Evolutionary conservation across 2,113 vertebrate species (phyloP).

Genomic region (Phaetusa simplex): DNA sequence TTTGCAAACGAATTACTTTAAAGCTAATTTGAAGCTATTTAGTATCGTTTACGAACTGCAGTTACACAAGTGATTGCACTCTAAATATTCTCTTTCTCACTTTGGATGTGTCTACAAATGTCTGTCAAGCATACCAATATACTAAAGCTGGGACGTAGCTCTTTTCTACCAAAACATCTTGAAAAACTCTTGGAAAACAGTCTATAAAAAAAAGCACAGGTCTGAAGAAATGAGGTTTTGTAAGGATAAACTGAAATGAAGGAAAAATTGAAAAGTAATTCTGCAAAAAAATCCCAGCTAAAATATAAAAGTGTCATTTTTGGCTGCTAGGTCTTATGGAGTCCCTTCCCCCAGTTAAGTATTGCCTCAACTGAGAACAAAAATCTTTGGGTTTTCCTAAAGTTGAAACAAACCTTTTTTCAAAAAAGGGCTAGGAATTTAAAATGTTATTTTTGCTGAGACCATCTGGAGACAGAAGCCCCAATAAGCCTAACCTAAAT

Average conservation of each 20-base stretch:
- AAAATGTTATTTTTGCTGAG: neutral
- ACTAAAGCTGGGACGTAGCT: neutral
- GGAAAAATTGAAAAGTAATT: neutral
- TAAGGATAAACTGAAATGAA: neutral
- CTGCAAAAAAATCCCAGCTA: neutral
- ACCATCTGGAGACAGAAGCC: neutral
- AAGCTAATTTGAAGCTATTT: neutral
- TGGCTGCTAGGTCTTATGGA: neutral
- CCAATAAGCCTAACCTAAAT: neutral
- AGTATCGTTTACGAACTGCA: neutral
- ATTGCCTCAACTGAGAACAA: neutral
- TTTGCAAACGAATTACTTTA: neutral
- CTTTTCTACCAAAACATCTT: neutral
- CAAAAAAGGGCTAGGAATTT: neutral
- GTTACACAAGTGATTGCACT: neutral
- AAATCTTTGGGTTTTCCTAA: neutral
- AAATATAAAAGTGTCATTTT: neutral
- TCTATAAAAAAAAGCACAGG: neutral
- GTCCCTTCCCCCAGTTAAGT: neutral
- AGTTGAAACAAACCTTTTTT: neutral
- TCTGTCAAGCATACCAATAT: neutral
- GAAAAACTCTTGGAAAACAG: neutral
- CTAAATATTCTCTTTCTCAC: neutral
- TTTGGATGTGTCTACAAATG: neutral
- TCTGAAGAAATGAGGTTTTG: neutral